Percentiles rank a stretch among this genome's conserved stretches.
Evolutionary conservation across 2,888 invertebrate genomes (phyloP).

Genomic region (Polydrusus cervinus): DNA sequence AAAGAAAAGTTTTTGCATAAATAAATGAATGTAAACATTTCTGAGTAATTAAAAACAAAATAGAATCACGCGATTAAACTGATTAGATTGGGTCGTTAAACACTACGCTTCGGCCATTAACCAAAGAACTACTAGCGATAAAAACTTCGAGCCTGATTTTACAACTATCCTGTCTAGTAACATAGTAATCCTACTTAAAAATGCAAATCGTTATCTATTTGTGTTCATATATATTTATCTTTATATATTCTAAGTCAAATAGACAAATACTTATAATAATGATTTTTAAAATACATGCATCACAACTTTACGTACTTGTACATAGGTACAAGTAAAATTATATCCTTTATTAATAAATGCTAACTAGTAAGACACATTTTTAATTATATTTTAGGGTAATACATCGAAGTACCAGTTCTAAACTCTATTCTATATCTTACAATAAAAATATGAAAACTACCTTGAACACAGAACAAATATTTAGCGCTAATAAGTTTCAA

Average conservation of each 20-base stretch:
- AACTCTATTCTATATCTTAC: conserved; percentile 63
- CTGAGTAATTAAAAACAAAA: background rate
- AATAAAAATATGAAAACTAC: conserved; percentile 59
- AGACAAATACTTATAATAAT: conserved; percentile 61
- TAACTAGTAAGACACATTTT: conserved; percentile 70
- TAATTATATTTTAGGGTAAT: conserved; percentile 63
- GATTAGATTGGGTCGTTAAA: conserved; percentile 61
- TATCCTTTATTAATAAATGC: conserved; percentile 63
- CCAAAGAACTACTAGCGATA: conserved; percentile 59
- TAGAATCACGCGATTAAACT: background rate
- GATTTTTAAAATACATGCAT: conserved; percentile 65
- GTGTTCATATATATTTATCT: conserved; percentile 53
- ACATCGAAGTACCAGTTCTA: conserved; percentile 65
- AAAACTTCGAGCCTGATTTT: conserved; percentile 56
- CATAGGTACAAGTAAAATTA: conserved; percentile 62
- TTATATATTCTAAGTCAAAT: conserved; percentile 58
- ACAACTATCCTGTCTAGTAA: conserved; percentile 62
- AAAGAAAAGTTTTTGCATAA: no score
- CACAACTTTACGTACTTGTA: conserved; percentile 65
- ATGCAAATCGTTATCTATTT: conserved; percentile 64
- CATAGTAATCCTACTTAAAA: conserved; percentile 68
- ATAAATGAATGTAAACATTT: background rate
- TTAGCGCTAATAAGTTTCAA: conserved; percentile 57
- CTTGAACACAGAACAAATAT: conserved; percentile 65
- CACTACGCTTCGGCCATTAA: conserved; percentile 59